Base-by-base conservation (phyloP, 1,140 invertebrate genomes). In the Apis mellifera region DNA sequence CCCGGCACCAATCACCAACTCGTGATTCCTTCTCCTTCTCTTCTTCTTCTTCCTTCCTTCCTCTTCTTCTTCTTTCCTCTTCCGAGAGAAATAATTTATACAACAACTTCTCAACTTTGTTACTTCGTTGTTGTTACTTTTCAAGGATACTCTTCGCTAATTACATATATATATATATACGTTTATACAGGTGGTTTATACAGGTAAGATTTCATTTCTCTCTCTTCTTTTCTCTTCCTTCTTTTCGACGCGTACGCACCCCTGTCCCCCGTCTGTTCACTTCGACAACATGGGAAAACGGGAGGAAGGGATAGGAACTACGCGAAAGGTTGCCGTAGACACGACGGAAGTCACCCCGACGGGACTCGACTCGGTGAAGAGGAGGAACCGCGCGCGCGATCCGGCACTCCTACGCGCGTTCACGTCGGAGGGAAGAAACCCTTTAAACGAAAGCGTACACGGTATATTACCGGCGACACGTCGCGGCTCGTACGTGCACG, bases 361-460 rank as follows among this genome's bases (percentile, higher is more conserved):
- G 76, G 60, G 48, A 75, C 71, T 81, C 79, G 42, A 66, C 54
- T 81, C n/a, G 21, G 42, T 85, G 85, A 86, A 86, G 80, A 83
- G 85, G 79, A 78, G 77, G 76, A 70, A 76, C 82, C 85, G 80
- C 84, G 84, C 84, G 84, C 86, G 77, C 76, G 62, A 73, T 54
- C 50, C 60, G 59, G 78, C 79, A 69, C 79, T 66, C 62, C 54
- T 75, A 57, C 74, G 57, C 78, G 72, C 70, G 62, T 57, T 64
- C 50, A 55, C 83, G 78, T 78, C 71, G 80, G 78, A 88, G 86
- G 83, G 86, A 88, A 85, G 86, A 88, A 88, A 85, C 86, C 86
- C 86, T 88, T 76, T 76, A 87, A 88, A 87, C 86, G 83, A 80
- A 87, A 87, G 72, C 79, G 86, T 81, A 84, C 79, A 82, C 73